Conservation (phyloP, 2,797 vertebrate species). For the Notoglanidium macrostoma region DNA sequence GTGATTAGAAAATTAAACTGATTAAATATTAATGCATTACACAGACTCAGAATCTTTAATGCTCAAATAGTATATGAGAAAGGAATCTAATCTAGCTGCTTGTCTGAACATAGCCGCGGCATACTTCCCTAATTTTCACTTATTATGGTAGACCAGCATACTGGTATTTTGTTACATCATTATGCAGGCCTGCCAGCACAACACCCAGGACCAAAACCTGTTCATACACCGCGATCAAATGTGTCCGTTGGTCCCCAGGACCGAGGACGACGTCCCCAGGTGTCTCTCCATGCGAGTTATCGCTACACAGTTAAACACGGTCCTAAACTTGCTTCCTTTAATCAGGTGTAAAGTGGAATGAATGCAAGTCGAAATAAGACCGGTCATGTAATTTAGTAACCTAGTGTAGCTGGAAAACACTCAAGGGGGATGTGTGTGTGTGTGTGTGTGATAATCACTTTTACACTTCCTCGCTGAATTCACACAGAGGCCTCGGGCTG, state of each 20-base stretch:
- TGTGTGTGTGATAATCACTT: slow-evolving; percentile 59
- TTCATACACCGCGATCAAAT: not conserved
- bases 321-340: not conserved
- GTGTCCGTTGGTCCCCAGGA: not conserved
- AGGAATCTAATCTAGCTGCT: not conserved
- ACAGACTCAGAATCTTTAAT: not conserved
- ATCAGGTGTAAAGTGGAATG: not conserved
- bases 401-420: not conserved
- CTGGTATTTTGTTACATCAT: not conserved
- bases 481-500: slow-evolving; percentile 48
- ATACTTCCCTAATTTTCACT: not conserved
- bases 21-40: too few relatives aligned
- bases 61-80: not conserved
- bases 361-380: not conserved
- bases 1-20: too few relatives aligned
- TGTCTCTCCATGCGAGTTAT: not conserved
- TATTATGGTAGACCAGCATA: not conserved
- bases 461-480: slow-evolving; percentile 55
- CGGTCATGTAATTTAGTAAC: not conserved
- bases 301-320: not conserved
- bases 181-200: not conserved
- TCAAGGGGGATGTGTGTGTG: slow-evolving; percentile 37
- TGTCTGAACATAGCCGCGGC: not conserved
- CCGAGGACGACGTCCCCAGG: not conserved
- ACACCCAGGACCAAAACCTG: not conserved